phyloP scores from a whole-genome alignment of 1,140 invertebrate genomes.

The Papilio polyxenes region DNA sequence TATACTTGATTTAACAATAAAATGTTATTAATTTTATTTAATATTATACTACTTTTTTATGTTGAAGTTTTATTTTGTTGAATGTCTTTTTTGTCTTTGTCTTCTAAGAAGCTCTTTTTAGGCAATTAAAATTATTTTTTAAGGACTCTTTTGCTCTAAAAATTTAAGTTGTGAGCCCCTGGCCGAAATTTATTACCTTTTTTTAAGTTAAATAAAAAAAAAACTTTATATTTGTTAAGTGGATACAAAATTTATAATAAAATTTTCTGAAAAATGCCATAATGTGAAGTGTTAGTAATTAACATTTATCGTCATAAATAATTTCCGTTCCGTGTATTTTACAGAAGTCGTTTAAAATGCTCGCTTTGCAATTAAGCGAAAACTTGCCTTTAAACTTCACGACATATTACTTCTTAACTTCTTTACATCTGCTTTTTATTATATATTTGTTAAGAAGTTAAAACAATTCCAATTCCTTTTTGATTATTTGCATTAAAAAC shows the following conservation, averaged over 20 bases:
- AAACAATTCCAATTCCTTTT: background rate
- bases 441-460: background rate
- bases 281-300: background rate
- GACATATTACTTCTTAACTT: constrained; percentile 24
- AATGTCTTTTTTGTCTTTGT: too few relatives aligned
- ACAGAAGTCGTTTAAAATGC: constrained; percentile 4
- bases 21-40: too few relatives aligned
- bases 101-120: too few relatives aligned
- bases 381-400: constrained; percentile 30
- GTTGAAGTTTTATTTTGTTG: too few relatives aligned
- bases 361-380: constrained; percentile 28
- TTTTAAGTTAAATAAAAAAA: too few relatives aligned
- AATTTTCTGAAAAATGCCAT: background rate
- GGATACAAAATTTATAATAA: too few relatives aligned
- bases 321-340: constrained; percentile 23
- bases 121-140: too few relatives aligned
- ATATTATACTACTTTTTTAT: too few relatives aligned
- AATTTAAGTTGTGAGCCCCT: too few relatives aligned
- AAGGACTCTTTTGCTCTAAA: too few relatives aligned
- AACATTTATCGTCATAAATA: background rate
- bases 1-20: background rate
- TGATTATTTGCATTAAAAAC: background rate
- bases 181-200: too few relatives aligned
- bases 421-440: background rate
- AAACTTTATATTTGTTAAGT: too few relatives aligned